Evolutionary conservation across 2,888 invertebrate genomes (phyloP).

Genomic region (Dysmachus trigonus): DNA sequence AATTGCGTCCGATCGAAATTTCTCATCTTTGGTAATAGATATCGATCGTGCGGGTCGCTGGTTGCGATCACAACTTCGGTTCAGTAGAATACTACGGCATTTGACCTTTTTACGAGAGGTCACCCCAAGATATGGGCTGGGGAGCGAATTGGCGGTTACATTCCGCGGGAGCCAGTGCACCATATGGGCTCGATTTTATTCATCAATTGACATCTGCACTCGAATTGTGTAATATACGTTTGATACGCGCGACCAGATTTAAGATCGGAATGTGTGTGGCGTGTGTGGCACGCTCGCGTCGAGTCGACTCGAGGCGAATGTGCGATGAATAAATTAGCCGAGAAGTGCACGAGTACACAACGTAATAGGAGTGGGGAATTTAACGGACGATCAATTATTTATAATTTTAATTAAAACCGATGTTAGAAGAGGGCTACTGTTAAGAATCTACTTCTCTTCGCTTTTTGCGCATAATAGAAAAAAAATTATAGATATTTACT

Average conservation of each 20-base stretch:
- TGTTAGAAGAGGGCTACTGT: neutral
- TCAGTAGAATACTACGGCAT: neutral
- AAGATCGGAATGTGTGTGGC: neutral
- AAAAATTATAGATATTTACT: no score
- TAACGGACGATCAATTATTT: neutral
- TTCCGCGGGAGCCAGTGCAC: neutral
- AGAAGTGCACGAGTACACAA: neutral
- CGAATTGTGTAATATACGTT: slow-evolving; percentile 5
- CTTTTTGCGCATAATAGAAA: neutral
- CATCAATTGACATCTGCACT: slow-evolving; percentile 29
- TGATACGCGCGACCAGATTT: neutral
- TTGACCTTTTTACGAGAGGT: slow-evolving; percentile 6
- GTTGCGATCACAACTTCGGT: neutral
- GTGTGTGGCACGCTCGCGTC: neutral
- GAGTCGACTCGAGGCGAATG: neutral
- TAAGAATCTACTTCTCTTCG: neutral
- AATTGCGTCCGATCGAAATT: neutral
- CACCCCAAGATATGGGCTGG: neutral
- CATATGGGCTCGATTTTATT: neutral
- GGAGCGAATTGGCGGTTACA: neutral
- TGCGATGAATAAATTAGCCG: neutral
- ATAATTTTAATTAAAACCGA: neutral
- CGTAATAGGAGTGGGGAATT: neutral
- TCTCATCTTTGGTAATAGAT: neutral
- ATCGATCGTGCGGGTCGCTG: neutral